phyloP scores from a whole-genome alignment of 2,113 vertebrate species.

The Taxidea taxus region DNA sequence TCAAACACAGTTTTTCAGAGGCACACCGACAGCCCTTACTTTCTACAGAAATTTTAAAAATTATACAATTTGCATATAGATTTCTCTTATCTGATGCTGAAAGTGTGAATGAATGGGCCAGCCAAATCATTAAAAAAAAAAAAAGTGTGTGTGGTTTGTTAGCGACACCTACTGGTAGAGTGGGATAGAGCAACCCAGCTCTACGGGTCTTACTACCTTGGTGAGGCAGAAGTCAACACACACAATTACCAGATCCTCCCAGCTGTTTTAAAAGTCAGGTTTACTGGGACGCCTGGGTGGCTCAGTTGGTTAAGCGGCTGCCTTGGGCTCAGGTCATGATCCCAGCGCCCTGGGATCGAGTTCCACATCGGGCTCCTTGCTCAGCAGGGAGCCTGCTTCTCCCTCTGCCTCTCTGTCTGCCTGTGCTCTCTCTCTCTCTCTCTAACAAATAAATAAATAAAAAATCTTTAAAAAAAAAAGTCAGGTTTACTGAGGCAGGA shows the following conservation, averaged over 20 bases:
- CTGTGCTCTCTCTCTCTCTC: too few relatives aligned
- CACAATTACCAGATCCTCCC: background rate
- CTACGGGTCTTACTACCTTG: background rate
- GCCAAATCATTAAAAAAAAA: background rate
- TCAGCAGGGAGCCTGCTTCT: too few relatives aligned
- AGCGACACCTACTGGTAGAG: background rate
- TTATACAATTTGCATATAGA: background rate
- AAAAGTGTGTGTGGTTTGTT: background rate
- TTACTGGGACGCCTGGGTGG: too few relatives aligned
- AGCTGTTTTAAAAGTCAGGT: background rate
- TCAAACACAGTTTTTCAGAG: background rate
- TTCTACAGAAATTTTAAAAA: background rate
- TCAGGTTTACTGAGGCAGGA: background rate
- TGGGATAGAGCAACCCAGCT: conserved; percentile 2
- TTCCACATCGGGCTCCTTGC: too few relatives aligned
- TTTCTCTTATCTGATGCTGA: background rate
- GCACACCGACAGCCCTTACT: background rate
- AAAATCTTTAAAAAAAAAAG: too few relatives aligned
- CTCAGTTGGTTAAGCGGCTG: too few relatives aligned
- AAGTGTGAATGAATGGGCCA: background rate
- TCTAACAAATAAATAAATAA: too few relatives aligned
- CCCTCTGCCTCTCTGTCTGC: too few relatives aligned
- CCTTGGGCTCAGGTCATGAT: too few relatives aligned
- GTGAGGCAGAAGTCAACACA: background rate
- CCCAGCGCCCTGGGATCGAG: too few relatives aligned